Percentiles rank a stretch among this genome's conserved stretches.
phyloP scores from a whole-genome alignment of 2,888 invertebrate species.

The Kryphioiulus occultus region DNA sequence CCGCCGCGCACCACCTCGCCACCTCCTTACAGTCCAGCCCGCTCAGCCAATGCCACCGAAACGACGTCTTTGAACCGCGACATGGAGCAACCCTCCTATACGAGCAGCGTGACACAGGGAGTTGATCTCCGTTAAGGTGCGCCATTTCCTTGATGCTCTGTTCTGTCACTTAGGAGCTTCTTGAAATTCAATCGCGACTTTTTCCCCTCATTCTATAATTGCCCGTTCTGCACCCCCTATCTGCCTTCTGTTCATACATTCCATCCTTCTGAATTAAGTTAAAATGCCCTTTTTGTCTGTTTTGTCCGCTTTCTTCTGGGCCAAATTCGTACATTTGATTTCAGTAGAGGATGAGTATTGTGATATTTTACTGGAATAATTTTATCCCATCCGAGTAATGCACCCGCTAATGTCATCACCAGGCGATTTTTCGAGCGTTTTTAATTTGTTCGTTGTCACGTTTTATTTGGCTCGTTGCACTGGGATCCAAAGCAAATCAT shows the following conservation, averaged over 20 bases:
- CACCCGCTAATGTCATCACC: neutral
- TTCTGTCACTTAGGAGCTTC: neutral
- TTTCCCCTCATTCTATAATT: neutral
- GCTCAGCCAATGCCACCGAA: conserved; percentile 65
- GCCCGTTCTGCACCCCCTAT: neutral
- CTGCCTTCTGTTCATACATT: conserved; percentile 15
- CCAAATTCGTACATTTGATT: neutral
- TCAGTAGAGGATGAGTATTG: neutral
- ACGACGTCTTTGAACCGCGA: conserved; percentile 72
- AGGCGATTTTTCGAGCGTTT: neutral
- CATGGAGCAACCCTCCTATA: conserved; percentile 63
- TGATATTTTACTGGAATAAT: neutral
- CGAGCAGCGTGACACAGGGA: conserved; percentile 42
- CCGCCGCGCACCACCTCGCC: conserved; percentile 10
- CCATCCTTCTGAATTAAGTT: neutral
- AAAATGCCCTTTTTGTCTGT: neutral
- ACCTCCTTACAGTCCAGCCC: conserved; percentile 59
- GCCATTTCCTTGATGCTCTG: conserved; percentile 10
- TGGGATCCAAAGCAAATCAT: neutral
- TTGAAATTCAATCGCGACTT: conserved; percentile 13
- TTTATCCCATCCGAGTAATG: neutral
- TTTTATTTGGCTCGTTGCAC: neutral
- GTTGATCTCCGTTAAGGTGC: conserved; percentile 25
- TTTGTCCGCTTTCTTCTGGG: neutral
- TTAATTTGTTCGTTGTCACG: neutral